Base-by-base conservation (phyloP, 2,797 vertebrate genomes). In the Myiothlypis chrysogaster region DNA sequence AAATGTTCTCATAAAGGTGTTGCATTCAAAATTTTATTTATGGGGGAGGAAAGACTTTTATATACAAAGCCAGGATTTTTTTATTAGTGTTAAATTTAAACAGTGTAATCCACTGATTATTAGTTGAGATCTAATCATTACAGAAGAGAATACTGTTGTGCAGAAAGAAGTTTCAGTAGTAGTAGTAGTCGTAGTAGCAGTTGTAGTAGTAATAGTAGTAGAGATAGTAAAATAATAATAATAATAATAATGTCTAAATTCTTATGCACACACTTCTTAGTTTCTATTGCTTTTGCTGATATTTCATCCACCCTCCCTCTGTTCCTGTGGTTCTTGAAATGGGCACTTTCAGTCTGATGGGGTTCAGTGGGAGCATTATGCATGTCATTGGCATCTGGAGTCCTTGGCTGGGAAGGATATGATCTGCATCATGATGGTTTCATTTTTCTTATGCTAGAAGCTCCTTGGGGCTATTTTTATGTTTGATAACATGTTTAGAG, bases 301-400 rank as follows among this genome's bases (percentile, higher is more conserved):
- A 8, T 46, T 84, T 83, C 0, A 0, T 15, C 30, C 30, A 69
- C 23, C 9, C 4, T 65, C 8, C 4, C 4, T 13, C 22, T 44
- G 14, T 37, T 90, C 7, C n/a, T 41, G 7, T 0, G 0, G 12
- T 39, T 64, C 30, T 47, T 65, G 43, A 46, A 83, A 75, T 20
- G 20, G 39, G 12, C 23, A 53, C 8, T 92, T 92, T 59, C 24
- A 32, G 10, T 46, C 35, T 59, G 14, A 2, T 65, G 43, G 35
- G 3, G 14, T 28, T 49, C 5, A 0, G 12, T n/a, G 56, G 44
- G n/a, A 14, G 2, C 49, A 18, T 61, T 56, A 27, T 4, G 39
- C 5, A 2, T 30, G 20, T 28, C 56, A 13, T 4, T 72, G 59
- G 11, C n/a, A 43, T 63, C 57, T 88, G 52, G 59, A 63, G 15